Percentiles rank a stretch among this genome's conserved stretches.
Evolutionary conservation across 2,888 invertebrate genomes (phyloP).

Genomic region (Brachyopa scutellaris): DNA sequence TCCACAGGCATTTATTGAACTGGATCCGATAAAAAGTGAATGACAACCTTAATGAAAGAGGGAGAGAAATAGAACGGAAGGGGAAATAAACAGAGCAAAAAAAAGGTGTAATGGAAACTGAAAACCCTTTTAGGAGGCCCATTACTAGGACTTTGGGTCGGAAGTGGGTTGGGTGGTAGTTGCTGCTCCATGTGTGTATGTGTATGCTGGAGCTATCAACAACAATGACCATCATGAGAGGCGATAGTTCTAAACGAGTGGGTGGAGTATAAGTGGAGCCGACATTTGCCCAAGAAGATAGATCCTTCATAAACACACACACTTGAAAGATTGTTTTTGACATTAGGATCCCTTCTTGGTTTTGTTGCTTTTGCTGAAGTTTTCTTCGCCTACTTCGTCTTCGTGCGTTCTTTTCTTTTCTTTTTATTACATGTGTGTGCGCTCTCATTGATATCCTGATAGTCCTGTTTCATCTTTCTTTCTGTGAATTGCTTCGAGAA

Average conservation of each 20-base stretch:
- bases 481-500: constrained; percentile 37
- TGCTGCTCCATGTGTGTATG: constrained; percentile 5
- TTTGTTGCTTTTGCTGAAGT: constrained; percentile 35
- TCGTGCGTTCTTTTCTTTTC: background rate
- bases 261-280: background rate
- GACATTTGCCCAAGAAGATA: constrained; percentile 3
- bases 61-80: constrained; percentile 1
- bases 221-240: constrained; percentile 56
- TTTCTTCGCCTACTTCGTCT: constrained; percentile 1
- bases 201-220: constrained; percentile 46
- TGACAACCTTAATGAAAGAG: constrained; percentile 56
- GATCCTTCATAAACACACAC: constrained; percentile 16
- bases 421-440: constrained; percentile 65
- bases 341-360: constrained; percentile 33
- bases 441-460: constrained; percentile 12
- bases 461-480: constrained; percentile 48
- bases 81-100: constrained; percentile 21
- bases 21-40: constrained; percentile 44
- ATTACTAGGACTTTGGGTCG: constrained; percentile 8
- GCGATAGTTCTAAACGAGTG: background rate
- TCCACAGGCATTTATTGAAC: constrained; percentile 65
- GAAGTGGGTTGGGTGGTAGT: background rate
- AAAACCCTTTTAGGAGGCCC: constrained; percentile 49
- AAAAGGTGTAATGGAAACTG: constrained; percentile 53
- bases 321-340: constrained; percentile 62